Conservation (phyloP, 2,113 vertebrate genomes). For the Origma solitaria region DNA sequence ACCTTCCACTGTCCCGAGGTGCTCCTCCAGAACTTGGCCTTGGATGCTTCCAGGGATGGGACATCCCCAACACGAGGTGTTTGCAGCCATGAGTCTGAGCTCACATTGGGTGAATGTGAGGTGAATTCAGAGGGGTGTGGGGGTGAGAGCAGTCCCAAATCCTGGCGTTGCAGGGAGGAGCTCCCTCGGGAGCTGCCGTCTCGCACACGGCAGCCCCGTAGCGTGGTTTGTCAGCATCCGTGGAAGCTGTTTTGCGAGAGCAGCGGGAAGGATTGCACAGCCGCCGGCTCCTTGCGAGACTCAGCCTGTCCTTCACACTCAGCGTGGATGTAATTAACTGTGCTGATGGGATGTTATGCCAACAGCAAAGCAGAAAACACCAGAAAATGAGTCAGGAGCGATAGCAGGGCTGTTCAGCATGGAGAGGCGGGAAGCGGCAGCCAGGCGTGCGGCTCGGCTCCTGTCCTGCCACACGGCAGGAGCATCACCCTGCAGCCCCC, state of each 20-base stretch:
- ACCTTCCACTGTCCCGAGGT: not conserved
- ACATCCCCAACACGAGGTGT: not conserved
- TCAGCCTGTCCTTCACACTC: constrained; percentile 74
- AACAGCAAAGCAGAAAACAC: constrained; percentile 63
- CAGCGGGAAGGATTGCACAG: constrained; percentile 42
- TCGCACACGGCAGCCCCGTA: not conserved
- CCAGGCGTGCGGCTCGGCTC: not conserved
- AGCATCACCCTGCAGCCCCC: not conserved
- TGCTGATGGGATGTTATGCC: constrained; percentile 69
- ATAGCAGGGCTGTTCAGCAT: not conserved
- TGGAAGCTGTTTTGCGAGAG: constrained; percentile 21
- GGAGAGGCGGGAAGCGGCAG: not conserved
- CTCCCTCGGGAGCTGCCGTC: not conserved
- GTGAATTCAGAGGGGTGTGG: rapidly evolving
- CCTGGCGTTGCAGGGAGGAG: rapidly evolving
- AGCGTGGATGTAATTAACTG: constrained; percentile 73
- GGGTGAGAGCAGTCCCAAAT: not conserved
- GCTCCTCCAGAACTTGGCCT: not conserved
- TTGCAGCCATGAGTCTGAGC: rapidly evolving
- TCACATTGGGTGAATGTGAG: too few relatives aligned
- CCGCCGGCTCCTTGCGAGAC: constrained; percentile 59
- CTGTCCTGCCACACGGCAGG: not conserved
- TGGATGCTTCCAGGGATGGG: not conserved
- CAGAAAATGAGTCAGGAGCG: constrained; percentile 53
- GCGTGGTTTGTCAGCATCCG: not conserved